Base-by-base conservation (phyloP, 1,140 invertebrate species). In the Orchesella cincta region DNA sequence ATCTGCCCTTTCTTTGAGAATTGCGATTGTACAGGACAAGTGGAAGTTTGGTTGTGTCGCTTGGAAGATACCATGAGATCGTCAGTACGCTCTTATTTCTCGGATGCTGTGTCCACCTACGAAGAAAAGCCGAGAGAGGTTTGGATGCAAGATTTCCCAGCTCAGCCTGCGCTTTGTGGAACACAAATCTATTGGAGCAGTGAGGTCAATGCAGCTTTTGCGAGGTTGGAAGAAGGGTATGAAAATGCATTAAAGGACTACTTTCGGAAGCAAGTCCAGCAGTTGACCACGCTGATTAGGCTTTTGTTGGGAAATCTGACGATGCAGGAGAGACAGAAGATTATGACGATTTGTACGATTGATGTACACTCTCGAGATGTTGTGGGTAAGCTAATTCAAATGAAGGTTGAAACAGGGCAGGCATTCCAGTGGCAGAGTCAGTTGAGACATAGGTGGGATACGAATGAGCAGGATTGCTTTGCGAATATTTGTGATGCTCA, bases 281-380 rank as follows among this genome's bases (percentile, higher is more conserved):
- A 98, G 86, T 86, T 98, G 57, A 97, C 95, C 85, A 92, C 93
- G 26, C 87, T 98, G 64, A 98, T 98, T 83, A 91, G 91, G 14
- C 87, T 97, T 79, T 86, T 98, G 72, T 88, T 98, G 64, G 95
- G 95, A 35, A 94, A 97, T 83, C n/a, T 87, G 36, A 92, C 89
- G 29, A 92, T 92, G 84, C 92, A 94, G 84, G 94, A 98, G 85
- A 89, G 97, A 52, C 96, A 98, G n/a, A 86, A 98, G 98, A 87
- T 95, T 98, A 77, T 98, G 98, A 95, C 98, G 96, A 0, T 96
- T 98, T 98, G 96, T 86, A 98, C 96, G 1, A 97, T 98, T 84
- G 97, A 98, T 85, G 96, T 95, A 0, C 93, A 95, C 86, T 95
- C 94, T 0, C 90, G 97, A 86, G 96, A 98, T 86, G 95, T 98